A percentile compares a stretch with the other conserved stretches of the same genome.
Conservation (phyloP, 1,140 invertebrate genomes). For the Schlechtendalia chinensis region DNA sequence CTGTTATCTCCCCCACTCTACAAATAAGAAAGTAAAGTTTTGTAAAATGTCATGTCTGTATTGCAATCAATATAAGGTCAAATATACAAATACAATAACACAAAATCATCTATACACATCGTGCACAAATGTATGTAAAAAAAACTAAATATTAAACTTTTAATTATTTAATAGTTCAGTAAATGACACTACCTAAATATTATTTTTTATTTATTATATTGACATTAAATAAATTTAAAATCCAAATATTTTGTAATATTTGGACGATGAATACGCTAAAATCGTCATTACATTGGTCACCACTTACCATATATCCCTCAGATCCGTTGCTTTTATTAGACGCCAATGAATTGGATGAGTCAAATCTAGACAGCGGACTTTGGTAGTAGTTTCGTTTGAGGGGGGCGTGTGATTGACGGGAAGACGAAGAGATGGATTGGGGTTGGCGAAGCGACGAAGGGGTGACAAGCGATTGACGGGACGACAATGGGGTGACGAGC, state of each 20-base stretch:
- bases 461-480: neutral
- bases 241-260: no score
- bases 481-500: neutral
- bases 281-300: neutral
- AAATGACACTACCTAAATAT: no score
- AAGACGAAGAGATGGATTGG: conserved; percentile 26
- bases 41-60: no score
- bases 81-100: no score
- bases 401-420: neutral
- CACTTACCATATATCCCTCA: conserved; percentile 70
- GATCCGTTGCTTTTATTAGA: conserved; percentile 52
- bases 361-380: conserved; percentile 47
- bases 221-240: no score
- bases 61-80: no score
- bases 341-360: conserved; percentile 51
- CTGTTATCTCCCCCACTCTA: conserved; percentile 77
- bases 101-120: no score
- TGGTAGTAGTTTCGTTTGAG: conserved; percentile 46
- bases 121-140: no score
- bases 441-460: neutral
- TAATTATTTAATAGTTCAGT: no score
- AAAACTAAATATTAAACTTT: no score
- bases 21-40: conserved; percentile 30
- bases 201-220: no score
- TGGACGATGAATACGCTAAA: no score